A percentile compares a stretch with the other conserved stretches of the same genome.
Conservation (phyloP, 2,888 invertebrate species). For the Scelioninae gen. 2 region DNA sequence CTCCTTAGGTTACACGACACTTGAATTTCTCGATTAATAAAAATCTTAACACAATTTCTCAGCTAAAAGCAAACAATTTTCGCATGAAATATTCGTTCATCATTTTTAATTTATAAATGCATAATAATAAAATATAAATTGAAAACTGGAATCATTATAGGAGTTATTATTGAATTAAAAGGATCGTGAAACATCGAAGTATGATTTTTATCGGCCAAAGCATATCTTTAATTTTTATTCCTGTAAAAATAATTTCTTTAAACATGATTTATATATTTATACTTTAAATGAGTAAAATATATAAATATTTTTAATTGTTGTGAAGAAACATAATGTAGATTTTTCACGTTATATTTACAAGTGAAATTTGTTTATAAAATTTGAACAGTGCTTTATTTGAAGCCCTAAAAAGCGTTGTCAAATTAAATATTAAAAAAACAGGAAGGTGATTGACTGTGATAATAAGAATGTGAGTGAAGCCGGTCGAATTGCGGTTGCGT, state of each 20-base stretch:
- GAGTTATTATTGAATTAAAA: conserved; percentile 6
- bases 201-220: conserved; percentile 33
- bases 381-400: conserved; percentile 44
- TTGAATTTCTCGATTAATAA: too few relatives aligned
- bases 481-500: conserved; percentile 62
- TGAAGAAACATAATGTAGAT: background rate
- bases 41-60: too few relatives aligned
- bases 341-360: background rate
- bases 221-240: conserved; percentile 31
- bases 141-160: too few relatives aligned
- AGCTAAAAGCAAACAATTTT: too few relatives aligned
- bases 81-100: too few relatives aligned
- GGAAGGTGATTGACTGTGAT: conserved; percentile 71
- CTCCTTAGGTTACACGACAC: too few relatives aligned
- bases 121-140: too few relatives aligned
- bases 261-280: background rate
- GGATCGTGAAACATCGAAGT: conserved; percentile 39
- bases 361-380: conserved; percentile 12
- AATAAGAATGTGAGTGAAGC: conserved; percentile 68
- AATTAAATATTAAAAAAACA: conserved; percentile 55
- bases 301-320: background rate
- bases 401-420: conserved; percentile 41
- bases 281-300: conserved; percentile 6
- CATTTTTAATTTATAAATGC: too few relatives aligned
- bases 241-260: conserved; percentile 1